These are phyloP conservation scores for Dendrocopos noguchii DNA, from an alignment of 2,113 vertebrate species.

Conservation along the genomic window DNA sequence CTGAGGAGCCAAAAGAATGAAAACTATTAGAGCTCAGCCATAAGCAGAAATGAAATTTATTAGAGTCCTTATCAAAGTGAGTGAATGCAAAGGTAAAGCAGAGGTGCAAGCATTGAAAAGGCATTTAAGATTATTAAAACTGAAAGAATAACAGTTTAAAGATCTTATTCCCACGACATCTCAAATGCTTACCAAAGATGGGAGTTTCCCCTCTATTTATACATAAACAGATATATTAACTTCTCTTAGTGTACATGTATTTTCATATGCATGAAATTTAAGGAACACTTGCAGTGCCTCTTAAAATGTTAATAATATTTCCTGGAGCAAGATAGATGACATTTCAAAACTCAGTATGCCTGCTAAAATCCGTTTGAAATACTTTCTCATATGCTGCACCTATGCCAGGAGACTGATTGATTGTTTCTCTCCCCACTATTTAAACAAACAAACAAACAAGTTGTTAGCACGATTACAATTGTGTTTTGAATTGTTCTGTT, in stretches of 20 bases:
- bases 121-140: conserved; percentile 1
- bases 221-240: background rate
- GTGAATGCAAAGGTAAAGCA: conserved; percentile 24
- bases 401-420: background rate
- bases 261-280: background rate
- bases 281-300: background rate
- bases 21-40: conserved; percentile 8
- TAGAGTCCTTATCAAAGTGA: background rate
- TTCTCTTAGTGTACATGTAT: background rate
- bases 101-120: background rate
- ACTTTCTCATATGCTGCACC: background rate
- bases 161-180: background rate
- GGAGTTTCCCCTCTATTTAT: background rate
- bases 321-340: background rate
- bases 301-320: background rate
- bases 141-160: conserved; percentile 9
- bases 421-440: background rate
- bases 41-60: conserved; percentile 41
- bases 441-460: background rate
- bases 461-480: background rate
- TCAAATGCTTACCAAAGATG: background rate
- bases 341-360: background rate
- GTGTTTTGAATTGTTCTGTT: background rate
- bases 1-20: conserved; percentile 34
- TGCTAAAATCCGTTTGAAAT: background rate